phyloP scores from a whole-genome alignment of 1,140 invertebrate species.

The Drosophila rufa region DNA sequence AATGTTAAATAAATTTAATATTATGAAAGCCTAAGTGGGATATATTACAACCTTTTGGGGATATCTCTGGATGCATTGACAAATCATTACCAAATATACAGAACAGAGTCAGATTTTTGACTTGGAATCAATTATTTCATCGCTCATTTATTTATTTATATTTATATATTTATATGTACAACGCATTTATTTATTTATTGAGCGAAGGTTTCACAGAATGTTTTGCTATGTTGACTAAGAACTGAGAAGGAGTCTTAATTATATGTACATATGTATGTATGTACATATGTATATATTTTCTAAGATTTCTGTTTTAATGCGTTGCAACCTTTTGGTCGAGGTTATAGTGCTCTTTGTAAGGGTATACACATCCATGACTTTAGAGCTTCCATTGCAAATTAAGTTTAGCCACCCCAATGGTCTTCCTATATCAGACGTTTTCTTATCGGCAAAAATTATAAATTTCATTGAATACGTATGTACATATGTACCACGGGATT shows the following conservation, averaged over 20 bases:
- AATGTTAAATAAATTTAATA: background rate
- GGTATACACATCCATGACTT: constrained; percentile 12
- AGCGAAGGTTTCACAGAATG: background rate
- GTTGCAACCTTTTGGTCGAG: background rate
- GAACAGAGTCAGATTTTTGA: no score
- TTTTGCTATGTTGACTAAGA: no score
- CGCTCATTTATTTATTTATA: background rate
- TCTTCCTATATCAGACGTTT: background rate
- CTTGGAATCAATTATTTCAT: no score
- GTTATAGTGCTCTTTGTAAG: background rate
- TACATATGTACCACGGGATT: background rate
- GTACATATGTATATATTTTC: background rate
- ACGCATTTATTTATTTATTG: no score
- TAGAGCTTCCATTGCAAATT: constrained; percentile 4
- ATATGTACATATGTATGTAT: background rate
- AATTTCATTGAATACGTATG: background rate
- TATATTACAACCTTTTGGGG: no score
- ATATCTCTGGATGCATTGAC: background rate
- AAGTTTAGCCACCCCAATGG: background rate
- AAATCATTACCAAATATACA: no score
- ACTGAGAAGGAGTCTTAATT: no score
- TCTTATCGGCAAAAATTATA: constrained; percentile 1
- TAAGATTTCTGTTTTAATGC: no score
- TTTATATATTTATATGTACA: no score
- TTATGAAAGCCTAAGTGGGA: no score